These are phyloP conservation scores for Cabera pusaria DNA, from an alignment of 2,888 invertebrate species.

Conservation along the genomic window DNA sequence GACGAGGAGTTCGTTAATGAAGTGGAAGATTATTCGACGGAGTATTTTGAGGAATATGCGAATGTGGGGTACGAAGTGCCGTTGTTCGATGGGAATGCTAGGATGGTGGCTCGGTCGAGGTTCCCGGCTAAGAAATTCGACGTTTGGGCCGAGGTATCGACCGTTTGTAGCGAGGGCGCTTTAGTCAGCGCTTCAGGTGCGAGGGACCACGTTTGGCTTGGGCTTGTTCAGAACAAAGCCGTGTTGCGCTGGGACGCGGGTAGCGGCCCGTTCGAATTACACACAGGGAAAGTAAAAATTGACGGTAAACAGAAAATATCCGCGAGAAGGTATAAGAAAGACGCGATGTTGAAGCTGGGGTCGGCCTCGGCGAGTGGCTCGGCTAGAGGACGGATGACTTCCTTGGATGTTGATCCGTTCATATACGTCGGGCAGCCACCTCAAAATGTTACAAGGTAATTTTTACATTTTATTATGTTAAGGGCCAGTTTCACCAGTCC, in stretches of 20 bases:
- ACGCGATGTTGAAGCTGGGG: slow-evolving; percentile 66
- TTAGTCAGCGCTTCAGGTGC: slow-evolving; percentile 66
- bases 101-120: slow-evolving; percentile 61
- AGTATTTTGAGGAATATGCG: slow-evolving; percentile 56
- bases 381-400: slow-evolving; percentile 68
- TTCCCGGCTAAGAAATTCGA: slow-evolving; percentile 72
- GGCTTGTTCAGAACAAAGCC: slow-evolving; percentile 62
- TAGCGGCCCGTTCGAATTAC: slow-evolving; percentile 64
- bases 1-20: slow-evolving; percentile 56
- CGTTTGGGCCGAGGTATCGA: slow-evolving; percentile 74
- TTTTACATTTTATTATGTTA: too few relatives aligned
- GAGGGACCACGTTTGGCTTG: slow-evolving; percentile 76
- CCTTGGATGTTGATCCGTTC: slow-evolving; percentile 68
- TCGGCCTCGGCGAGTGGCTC: slow-evolving; percentile 60
- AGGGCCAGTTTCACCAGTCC: too few relatives aligned
- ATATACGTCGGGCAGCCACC: slow-evolving; percentile 70
- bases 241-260: slow-evolving; percentile 71
- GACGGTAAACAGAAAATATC: slow-evolving; percentile 67
- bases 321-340: slow-evolving; percentile 70
- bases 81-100: slow-evolving; percentile 68
- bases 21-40: slow-evolving; percentile 54
- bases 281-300: slow-evolving; percentile 61
- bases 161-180: slow-evolving; percentile 67
- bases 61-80: slow-evolving; percentile 63
- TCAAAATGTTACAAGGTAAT: slow-evolving; percentile 67